phyloP scores from a whole-genome alignment of 2,113 vertebrate species.

The Cyprinodon variegatus region DNA sequence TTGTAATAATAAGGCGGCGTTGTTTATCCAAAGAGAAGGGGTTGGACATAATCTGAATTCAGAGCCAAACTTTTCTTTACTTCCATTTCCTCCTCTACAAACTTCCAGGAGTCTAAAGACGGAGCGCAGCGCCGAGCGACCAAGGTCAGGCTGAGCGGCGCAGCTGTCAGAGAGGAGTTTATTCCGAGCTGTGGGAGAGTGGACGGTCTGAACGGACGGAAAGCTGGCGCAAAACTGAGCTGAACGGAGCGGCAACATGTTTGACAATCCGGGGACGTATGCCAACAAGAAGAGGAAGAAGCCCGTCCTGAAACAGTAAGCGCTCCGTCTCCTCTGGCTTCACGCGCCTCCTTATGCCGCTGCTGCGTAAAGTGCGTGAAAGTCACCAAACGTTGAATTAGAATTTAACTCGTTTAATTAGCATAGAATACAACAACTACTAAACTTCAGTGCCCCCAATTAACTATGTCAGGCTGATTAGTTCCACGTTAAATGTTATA shows the following conservation, averaged over 20 bases:
- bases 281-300: conserved; percentile 84
- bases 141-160: conserved; percentile 52
- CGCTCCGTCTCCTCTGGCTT: background rate
- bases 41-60: conserved; percentile 22
- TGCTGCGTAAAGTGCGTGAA: background rate
- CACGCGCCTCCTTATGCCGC: background rate
- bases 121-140: conserved; percentile 9
- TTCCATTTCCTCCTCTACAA: conserved; percentile 15
- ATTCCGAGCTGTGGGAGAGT: background rate
- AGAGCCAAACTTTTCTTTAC: conserved; percentile 15
- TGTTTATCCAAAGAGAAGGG: conserved; percentile 51
- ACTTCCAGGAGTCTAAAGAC: background rate
- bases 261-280: conserved; percentile 71
- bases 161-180: background rate
- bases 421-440: background rate
- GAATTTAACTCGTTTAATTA: background rate
- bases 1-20: conserved; percentile 33
- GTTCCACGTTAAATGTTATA: background rate
- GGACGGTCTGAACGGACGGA: background rate
- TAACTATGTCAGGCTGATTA: background rate
- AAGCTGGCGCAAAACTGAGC: background rate
- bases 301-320: conserved; percentile 80
- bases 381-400: background rate
- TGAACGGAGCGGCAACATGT: conserved; percentile 62
- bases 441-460: background rate